phyloP scores from a whole-genome alignment of 2,888 invertebrate species.

The Poecilus cupreus region DNA sequence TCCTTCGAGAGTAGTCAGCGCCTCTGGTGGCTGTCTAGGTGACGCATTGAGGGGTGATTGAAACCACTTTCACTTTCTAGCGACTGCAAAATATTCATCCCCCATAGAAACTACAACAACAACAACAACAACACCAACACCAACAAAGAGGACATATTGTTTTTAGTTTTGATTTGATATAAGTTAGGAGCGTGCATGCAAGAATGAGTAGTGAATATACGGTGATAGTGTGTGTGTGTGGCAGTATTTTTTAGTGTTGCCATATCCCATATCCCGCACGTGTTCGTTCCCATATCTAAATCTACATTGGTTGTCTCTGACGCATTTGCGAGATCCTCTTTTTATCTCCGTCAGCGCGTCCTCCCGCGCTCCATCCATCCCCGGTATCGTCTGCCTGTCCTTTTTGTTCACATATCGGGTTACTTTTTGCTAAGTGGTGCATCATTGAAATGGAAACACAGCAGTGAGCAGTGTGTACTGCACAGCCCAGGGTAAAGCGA shows the following conservation, averaged over 20 bases:
- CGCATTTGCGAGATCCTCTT: constrained; percentile 50
- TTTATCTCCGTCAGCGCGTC: constrained; percentile 11
- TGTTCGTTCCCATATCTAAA: constrained; percentile 54
- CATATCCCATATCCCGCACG: constrained; percentile 45
- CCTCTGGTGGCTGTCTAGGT: no score
- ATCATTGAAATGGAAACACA: constrained; percentile 21
- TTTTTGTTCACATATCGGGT: constrained; percentile 29
- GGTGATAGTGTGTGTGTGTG: no score
- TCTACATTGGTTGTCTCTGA: constrained; percentile 55
- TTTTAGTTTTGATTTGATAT: no score
- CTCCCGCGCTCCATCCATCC: background rate
- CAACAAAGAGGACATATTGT: no score
- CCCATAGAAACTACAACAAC: no score
- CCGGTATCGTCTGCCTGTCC: background rate
- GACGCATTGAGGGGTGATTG: no score
- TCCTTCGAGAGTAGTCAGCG: no score
- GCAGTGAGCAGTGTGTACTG: background rate
- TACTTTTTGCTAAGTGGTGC: constrained; percentile 31
- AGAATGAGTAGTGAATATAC: no score
- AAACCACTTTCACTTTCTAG: no score
- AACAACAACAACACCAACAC: no score
- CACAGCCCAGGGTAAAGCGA: background rate
- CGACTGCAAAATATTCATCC: no score
- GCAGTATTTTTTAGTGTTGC: constrained; percentile 31
- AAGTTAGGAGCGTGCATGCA: no score